A percentile compares a stretch with the other conserved stretches of the same genome.
Evolutionary conservation across 2,113 vertebrate genomes (phyloP).

Genomic region (Gobio gobio): DNA sequence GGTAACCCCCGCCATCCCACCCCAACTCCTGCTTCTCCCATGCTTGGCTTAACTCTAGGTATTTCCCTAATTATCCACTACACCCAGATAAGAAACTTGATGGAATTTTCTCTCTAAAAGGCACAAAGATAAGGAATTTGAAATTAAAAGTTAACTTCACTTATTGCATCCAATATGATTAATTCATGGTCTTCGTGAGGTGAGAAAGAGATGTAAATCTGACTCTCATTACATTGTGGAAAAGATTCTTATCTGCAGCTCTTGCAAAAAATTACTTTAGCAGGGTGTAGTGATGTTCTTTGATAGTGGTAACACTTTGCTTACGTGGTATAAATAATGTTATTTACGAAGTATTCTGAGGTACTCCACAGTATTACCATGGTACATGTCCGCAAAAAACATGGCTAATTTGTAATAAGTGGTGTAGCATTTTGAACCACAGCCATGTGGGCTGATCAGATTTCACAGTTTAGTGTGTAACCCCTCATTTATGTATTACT

Average conservation of each 20-base stretch:
- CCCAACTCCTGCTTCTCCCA: conserved; percentile 52
- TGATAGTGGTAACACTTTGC: background rate
- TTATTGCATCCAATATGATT: conserved; percentile 34
- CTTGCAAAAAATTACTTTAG: background rate
- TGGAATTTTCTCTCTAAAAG: background rate
- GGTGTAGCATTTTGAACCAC: background rate
- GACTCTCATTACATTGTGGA: background rate
- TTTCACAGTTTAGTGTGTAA: background rate
- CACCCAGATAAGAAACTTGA: conserved; percentile 47
- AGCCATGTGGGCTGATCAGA: background rate
- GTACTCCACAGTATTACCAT: background rate
- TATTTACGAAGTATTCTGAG: background rate
- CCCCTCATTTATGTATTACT: background rate
- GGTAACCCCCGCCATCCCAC: conserved; percentile 31
- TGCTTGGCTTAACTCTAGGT: conserved; percentile 72
- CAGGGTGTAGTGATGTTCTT: background rate
- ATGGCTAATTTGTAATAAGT: background rate
- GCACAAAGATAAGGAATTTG: conserved; percentile 18
- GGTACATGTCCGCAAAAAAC: background rate
- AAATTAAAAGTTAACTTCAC: conserved; percentile 29
- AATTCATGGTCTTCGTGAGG: background rate
- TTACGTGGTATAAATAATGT: background rate
- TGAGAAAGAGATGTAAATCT: background rate
- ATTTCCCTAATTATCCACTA: conserved; percentile 78
- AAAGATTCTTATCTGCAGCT: background rate